Conservation (phyloP, 2,113 vertebrate genomes). For the Labrus mixtus region DNA sequence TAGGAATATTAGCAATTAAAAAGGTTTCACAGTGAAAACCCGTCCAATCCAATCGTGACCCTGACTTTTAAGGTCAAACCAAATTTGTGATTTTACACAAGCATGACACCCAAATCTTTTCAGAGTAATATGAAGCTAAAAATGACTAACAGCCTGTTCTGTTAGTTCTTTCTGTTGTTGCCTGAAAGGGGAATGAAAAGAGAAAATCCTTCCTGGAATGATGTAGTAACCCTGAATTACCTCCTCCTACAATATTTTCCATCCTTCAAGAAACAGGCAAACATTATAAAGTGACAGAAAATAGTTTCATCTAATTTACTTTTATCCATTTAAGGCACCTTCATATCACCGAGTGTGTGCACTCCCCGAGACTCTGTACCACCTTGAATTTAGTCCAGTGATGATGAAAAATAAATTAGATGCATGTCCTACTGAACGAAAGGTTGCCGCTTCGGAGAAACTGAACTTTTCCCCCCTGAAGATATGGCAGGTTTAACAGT, state of each 20-base stretch:
- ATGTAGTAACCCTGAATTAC: neutral
- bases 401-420: constrained; percentile 61
- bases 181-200: too few relatives aligned
- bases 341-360: neutral
- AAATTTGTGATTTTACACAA: neutral
- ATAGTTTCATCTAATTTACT: neutral
- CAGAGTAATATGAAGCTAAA: neutral
- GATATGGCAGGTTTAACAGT: constrained; percentile 64
- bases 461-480: constrained; percentile 78
- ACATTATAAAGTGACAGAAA: neutral
- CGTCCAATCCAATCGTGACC: too few relatives aligned
- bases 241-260: neutral
- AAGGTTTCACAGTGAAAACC: too few relatives aligned
- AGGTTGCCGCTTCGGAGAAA: constrained; percentile 54
- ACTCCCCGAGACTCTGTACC: constrained; percentile 16
- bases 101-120: neutral
- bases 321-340: constrained; percentile 1
- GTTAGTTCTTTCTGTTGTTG: neutral
- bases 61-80: neutral
- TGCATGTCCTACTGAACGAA: constrained; percentile 65
- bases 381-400: constrained; percentile 61
- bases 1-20: too few relatives aligned
- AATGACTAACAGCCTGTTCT: neutral
- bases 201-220: neutral
- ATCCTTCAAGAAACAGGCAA: neutral